Percentiles rank a stretch among this genome's conserved stretches.
Evolutionary conservation across 2,113 vertebrate genomes (phyloP).

Genomic region (Mormoops blainvillei): DNA sequence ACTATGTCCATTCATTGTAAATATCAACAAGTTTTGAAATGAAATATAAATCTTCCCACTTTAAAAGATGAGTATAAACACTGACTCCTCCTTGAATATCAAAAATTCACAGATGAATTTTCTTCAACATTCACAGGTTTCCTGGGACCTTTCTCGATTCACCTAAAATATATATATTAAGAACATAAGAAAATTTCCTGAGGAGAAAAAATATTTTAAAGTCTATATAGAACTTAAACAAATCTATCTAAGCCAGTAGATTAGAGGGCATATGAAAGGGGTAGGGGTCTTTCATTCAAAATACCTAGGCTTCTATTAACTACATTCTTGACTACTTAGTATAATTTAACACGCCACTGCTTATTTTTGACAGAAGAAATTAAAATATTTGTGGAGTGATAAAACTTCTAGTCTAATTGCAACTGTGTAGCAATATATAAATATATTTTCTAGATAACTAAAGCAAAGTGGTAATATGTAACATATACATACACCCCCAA

Average conservation of each 20-base stretch:
- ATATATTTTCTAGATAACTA: background rate
- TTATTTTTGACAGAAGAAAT: slow-evolving; percentile 32
- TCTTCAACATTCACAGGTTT: slow-evolving; percentile 61
- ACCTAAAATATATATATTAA: slow-evolving; percentile 68
- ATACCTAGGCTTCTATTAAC: background rate
- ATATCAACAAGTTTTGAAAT: slow-evolving; percentile 75
- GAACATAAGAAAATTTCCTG: slow-evolving; percentile 3
- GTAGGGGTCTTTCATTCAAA: background rate
- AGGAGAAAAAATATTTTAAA: background rate
- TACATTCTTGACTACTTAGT: background rate
- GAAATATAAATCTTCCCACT: slow-evolving; percentile 77
- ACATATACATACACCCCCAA: background rate
- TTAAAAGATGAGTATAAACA: slow-evolving; percentile 72
- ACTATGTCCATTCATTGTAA: slow-evolving; percentile 96
- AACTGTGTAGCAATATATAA: background rate
- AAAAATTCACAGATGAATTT: slow-evolving; percentile 57
- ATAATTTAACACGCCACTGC: background rate
- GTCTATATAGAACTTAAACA: background rate
- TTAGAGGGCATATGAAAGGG: background rate
- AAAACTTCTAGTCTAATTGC: slow-evolving; percentile 20
- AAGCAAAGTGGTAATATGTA: background rate
- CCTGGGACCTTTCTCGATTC: slow-evolving; percentile 41
- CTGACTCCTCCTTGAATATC: slow-evolving; percentile 58
- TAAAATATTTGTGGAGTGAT: background rate
- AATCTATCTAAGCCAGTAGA: background rate